Evolutionary conservation across 2,797 vertebrate species (phyloP).

Genomic region (Poeciliopsis paucimaculata): DNA sequence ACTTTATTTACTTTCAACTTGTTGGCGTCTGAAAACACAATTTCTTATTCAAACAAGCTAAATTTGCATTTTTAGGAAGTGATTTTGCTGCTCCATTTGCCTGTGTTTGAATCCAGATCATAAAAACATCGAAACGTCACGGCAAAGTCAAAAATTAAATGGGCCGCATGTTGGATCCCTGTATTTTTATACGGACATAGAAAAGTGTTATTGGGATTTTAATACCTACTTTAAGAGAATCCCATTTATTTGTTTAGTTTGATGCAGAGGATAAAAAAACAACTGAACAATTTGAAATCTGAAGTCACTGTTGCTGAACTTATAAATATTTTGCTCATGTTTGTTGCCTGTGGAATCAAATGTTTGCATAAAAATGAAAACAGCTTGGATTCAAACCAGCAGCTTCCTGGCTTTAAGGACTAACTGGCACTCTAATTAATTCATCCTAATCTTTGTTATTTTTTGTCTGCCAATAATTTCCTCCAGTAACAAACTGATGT

Average conservation of each 20-base stretch:
- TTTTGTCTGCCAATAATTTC: no score
- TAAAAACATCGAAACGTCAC: background rate
- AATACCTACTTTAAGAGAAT: background rate
- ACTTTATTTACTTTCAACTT: background rate
- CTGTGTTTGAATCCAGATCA: background rate
- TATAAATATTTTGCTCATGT: background rate
- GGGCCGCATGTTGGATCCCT: background rate
- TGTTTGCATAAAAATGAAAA: background rate
- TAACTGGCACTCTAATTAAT: background rate
- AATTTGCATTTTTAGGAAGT: conserved; percentile 1
- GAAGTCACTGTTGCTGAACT: background rate
- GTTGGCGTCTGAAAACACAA: background rate
- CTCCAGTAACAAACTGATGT: no score
- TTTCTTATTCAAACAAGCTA: conserved; percentile 5
- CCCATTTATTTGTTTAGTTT: background rate
- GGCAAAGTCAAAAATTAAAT: background rate
- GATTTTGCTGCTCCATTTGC: background rate
- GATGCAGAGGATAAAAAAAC: background rate
- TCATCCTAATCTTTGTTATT: background rate
- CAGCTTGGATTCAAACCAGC: background rate
- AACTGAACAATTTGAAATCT: background rate
- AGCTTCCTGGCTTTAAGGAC: background rate
- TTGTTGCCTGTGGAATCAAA: background rate
- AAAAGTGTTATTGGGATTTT: background rate
- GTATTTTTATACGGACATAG: background rate